Conservation (phyloP, 2,888 invertebrate genomes). For the Strigamia crassipes region DNA sequence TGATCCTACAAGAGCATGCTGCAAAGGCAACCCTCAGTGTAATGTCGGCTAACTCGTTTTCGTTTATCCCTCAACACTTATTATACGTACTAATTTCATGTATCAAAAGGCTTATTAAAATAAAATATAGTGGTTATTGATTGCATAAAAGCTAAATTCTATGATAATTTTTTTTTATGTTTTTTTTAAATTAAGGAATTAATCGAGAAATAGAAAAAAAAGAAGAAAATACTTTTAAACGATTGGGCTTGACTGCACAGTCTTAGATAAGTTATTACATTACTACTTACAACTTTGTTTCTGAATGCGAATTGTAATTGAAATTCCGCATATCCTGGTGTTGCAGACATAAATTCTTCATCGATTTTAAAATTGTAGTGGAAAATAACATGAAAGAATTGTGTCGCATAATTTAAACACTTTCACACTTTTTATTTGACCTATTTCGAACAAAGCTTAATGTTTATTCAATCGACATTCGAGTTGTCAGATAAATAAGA, state of each 20-base stretch:
- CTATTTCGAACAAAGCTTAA: background rate
- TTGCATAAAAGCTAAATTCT: too few relatives aligned
- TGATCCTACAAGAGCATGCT: background rate
- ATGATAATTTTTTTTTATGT: too few relatives aligned
- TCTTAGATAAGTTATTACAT: too few relatives aligned
- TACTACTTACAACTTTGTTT: too few relatives aligned
- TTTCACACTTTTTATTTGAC: conserved; percentile 12
- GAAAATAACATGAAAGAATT: background rate
- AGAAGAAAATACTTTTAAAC: background rate
- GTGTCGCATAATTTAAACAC: background rate
- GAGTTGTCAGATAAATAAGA: background rate
- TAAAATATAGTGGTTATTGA: background rate
- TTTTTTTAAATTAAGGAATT: too few relatives aligned
- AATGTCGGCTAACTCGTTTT: background rate
- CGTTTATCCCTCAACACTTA: too few relatives aligned
- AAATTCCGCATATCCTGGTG: too few relatives aligned
- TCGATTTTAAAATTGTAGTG: background rate
- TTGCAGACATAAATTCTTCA: too few relatives aligned
- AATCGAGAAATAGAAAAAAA: background rate
- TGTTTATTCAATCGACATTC: conserved; percentile 23
- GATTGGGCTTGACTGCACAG: too few relatives aligned
- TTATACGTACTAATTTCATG: background rate
- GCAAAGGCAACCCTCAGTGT: background rate
- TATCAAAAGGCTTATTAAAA: background rate
- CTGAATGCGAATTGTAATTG: too few relatives aligned